phyloP scores from a whole-genome alignment of 2,797 vertebrate genomes.

The Trichosurus vulpecula region DNA sequence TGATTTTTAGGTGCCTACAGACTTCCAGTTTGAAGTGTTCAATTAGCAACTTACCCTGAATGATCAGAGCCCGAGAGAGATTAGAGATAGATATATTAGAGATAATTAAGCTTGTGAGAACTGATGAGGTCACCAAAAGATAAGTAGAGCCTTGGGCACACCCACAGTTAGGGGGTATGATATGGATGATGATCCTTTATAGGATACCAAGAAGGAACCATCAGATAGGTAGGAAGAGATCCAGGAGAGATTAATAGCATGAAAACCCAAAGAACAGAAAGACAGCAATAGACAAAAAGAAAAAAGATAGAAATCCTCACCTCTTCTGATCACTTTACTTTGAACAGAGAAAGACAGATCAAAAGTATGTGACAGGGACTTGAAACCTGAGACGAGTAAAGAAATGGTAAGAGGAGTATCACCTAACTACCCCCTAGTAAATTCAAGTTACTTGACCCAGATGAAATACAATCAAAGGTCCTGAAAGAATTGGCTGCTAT shows the following conservation, averaged over 20 bases:
- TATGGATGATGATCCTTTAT: not conserved
- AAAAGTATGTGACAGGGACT: not conserved
- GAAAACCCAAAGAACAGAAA: not conserved
- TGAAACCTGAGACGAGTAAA: not conserved
- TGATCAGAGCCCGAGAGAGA: not conserved
- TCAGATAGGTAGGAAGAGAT: not conserved
- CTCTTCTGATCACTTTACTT: not conserved
- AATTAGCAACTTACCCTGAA: not conserved
- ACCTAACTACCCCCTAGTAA: not conserved
- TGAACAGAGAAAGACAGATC: not conserved
- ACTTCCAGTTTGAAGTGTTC: not conserved
- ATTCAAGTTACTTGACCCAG: not conserved
- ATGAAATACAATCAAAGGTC: not conserved
- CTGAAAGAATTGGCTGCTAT: not conserved
- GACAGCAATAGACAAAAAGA: not conserved
- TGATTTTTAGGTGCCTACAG: not conserved
- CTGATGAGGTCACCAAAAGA: not conserved
- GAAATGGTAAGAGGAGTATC: not conserved
- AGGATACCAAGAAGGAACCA: not conserved
- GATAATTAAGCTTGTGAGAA: not conserved
- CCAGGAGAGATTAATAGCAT: not conserved
- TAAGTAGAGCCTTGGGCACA: not conserved
- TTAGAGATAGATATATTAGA: not conserved
- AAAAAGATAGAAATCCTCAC: not conserved
- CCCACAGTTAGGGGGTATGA: not conserved